Base-by-base conservation (phyloP, 2,797 vertebrate species). In the Notolepis coatsorum region DNA sequence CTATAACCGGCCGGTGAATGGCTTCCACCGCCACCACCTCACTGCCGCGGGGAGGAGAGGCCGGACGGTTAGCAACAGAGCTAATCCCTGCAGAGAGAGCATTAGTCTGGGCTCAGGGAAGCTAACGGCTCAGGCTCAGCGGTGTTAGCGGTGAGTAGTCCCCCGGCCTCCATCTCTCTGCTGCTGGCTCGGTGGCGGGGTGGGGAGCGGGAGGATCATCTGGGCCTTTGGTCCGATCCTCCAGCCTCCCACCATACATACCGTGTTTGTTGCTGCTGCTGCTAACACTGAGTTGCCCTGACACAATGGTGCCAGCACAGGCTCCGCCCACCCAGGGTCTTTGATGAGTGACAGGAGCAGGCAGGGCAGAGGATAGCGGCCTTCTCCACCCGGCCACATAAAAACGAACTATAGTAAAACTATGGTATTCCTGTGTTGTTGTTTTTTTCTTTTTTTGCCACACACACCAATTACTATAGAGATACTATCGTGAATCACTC, bases 261-360 rank as follows among this genome's bases (percentile, higher is more conserved):
- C 9, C 37, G 18, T n/a, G 48, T 38, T 18, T 30, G n/a, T 15
- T 31, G 27, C 53, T 15, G 42, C 25, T 54, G 57, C 41, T 5
- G 43, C 60, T 81, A 80, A 81, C 51, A 33, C 53, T 81, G 76
- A 85, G 59, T 66, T 5, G 0, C 50, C 61, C 51, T 84, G 81
- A 88, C 84, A 86, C 76, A 89, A 84, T 85, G 80, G 82, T 84
- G 88, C 72, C 82, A 80, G 66, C 5, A 2, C 43, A 2, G 20
- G 56, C 66, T 57, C 67, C 68, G 9, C 76, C 79, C 71, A 3
- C 4, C 51, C 9, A 7, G 4, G 18, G 5, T 20, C 2, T 55
- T 41, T 64, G 77, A 79, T 64, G 77, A 79, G 49, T 62, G 72
- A 75, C 38, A 18, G 65, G 41, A 56, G 57, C 54, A 59, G 49